Percentiles rank a stretch among this genome's conserved stretches.
Evolutionary conservation across 23 tunicate genomes (phyloP).

Genomic region (Aplidium turbinatum): DNA sequence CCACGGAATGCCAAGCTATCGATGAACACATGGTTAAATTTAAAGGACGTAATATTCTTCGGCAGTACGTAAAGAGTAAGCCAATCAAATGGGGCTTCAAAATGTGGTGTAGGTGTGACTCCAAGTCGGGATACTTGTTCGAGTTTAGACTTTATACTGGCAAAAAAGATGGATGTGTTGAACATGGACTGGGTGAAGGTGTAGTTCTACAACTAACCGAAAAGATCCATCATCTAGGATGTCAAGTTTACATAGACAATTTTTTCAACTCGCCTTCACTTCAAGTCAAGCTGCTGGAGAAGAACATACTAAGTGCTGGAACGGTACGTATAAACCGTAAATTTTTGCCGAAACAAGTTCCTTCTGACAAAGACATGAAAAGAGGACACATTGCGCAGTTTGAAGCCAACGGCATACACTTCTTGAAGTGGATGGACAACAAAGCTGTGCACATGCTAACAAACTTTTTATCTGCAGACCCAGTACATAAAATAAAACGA

Average conservation of each 20-base stretch:
- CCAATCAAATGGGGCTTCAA: slow-evolving; percentile 24
- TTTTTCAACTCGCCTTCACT: slow-evolving; percentile 14
- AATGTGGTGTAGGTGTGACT: slow-evolving; percentile 28
- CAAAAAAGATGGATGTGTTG: slow-evolving; percentile 4
- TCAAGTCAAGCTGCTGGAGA: neutral
- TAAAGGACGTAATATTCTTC: slow-evolving; percentile 6
- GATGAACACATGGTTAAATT: slow-evolving; percentile 27
- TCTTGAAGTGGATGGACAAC: slow-evolving; percentile 14
- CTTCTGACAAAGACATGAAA: slow-evolving; percentile 6
- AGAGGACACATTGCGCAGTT: neutral
- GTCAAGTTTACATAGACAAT: slow-evolving; percentile 9
- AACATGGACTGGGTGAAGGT: slow-evolving; percentile 10
- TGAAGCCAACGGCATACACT: slow-evolving; percentile 23
- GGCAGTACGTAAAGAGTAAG: slow-evolving; percentile 20
- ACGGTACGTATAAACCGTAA: slow-evolving; percentile 3
- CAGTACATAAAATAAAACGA: neutral
- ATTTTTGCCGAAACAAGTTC: slow-evolving; percentile 12
- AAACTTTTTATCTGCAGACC: slow-evolving; percentile 7
- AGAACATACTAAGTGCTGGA: neutral
- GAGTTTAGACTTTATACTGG: neutral
- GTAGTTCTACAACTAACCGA: slow-evolving; percentile 20
- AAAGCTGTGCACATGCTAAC: slow-evolving; percentile 26
- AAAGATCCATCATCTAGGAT: neutral
- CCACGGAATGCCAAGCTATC: slow-evolving; percentile 6
- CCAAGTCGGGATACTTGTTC: slow-evolving; percentile 7